Evolutionary conservation across 2,888 invertebrate genomes (phyloP), one percentile per base, ranked within the genome.

Genomic region (Polydrusus tereticollis): DNA sequence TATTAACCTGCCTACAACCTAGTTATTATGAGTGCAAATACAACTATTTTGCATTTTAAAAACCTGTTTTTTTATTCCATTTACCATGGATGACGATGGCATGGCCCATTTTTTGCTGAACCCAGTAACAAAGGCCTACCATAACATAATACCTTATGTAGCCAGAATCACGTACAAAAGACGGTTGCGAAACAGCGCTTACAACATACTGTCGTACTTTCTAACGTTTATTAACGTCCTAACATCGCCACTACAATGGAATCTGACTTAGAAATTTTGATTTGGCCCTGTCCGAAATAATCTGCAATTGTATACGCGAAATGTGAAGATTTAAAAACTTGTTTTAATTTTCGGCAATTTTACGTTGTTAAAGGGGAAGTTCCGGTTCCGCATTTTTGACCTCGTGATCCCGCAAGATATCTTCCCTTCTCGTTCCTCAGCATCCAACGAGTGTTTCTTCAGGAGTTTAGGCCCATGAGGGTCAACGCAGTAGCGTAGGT

Each of bases 301-400:
- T 58, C 59, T 60, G 36, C 41, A 72, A 77, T 77, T 77, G 78
- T 78, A 64, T 74, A 75, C 75, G 66, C 69, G 76, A 75, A 74
- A 79, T 78, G 77, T 77, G 80, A 80, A 83, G 79, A 82, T 83
- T 82, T 78, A 79, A 82, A 77, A 83, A 83, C 83, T 82, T 81
- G 83, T 83, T 83, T 78, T 79, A 79, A 82, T 82, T 83, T 83
- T 77, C 78, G 83, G 83, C 78, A 80, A 81, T 82, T 83, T 83
- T 83, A 81, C 78, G 76, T 64, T 69, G 62, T 62, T 55, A 57
- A 41, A 57, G 72, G 66, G 62, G 69, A 74, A 80, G 82, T 84
- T 84, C 84, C 84, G 82, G 84, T 84, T 84, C 84, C 83, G 84
- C 82, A 80, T 82, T 79, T 81, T 80, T 83, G 80, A 82, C 83